Evolutionary conservation across 2,113 vertebrate genomes (phyloP).

Genomic region (Cephalopterus ornatus): DNA sequence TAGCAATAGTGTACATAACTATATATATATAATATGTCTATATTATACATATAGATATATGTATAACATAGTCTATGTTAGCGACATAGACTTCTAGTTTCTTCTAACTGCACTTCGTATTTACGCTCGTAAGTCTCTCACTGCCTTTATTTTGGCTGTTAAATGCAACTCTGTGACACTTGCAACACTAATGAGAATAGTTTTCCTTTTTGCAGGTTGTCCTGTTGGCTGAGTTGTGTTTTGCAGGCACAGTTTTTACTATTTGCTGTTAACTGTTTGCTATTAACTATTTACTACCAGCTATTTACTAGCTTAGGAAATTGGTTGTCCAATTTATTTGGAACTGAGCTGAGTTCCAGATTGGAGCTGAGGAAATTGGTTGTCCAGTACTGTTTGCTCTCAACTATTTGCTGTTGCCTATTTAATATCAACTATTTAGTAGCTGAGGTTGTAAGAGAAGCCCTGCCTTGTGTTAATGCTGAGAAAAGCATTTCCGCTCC

Average conservation of each 20-base stretch:
- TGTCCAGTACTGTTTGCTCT: no score
- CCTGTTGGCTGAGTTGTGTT: neutral
- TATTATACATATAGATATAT: no score
- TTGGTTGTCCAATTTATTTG: no score
- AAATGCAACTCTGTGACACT: neutral
- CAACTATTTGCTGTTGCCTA: no score
- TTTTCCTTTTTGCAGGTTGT: neutral
- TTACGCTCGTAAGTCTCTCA: neutral
- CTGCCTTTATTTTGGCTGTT: neutral
- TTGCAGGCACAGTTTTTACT: neutral
- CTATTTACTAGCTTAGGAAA: neutral
- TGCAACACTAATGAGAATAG: neutral
- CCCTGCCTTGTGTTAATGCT: neutral
- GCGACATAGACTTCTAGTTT: neutral
- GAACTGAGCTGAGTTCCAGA: no score
- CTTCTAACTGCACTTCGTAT: rapidly evolving
- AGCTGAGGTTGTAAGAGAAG: neutral
- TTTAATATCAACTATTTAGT: no score
- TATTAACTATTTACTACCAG: no score
- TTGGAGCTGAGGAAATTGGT: no score
- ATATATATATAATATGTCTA: no score
- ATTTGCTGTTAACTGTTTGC: neutral
- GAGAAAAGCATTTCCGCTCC: neutral
- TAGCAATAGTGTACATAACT: neutral
- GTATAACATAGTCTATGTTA: no score